These are phyloP conservation scores for Periphyllus acericola DNA, from an alignment of 2,888 invertebrate genomes.

Conservation along the genomic window DNA sequence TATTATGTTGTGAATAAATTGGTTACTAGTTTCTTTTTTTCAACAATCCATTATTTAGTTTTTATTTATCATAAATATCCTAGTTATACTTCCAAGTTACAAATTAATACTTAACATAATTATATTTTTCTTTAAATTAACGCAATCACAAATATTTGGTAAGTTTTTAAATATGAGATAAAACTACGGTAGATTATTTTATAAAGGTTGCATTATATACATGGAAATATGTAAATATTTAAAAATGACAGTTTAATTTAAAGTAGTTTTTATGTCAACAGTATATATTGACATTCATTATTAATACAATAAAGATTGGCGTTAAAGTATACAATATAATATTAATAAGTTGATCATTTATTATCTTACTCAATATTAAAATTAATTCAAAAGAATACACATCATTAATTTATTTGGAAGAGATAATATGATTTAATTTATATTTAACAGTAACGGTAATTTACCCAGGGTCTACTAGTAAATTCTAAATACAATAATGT, in stretches of 20 bases:
- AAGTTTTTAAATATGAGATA: not conserved
- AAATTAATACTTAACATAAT: not conserved
- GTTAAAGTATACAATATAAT: not conserved
- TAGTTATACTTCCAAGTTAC: not conserved
- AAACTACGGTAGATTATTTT: not conserved
- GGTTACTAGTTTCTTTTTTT: not conserved
- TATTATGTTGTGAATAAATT: not conserved
- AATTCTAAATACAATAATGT: not conserved
- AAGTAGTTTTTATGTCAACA: not conserved
- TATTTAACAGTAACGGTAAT: constrained; percentile 14
- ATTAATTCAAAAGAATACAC: not conserved
- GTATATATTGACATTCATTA: not conserved
- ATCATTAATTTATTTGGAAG: not conserved
- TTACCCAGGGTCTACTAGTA: not conserved
- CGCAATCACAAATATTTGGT: not conserved
- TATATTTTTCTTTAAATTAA: not conserved
- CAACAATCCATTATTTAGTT: not conserved
- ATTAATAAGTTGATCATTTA: not conserved
- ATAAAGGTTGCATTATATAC: too few species aligned
- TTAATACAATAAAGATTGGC: not conserved
- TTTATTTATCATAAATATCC: not conserved
- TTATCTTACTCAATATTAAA: not conserved
- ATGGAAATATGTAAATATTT: not conserved
- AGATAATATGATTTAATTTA: not conserved
- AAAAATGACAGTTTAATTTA: not conserved